phyloP scores from a whole-genome alignment of 2,888 invertebrate species.

The Drosophila quinaria region DNA sequence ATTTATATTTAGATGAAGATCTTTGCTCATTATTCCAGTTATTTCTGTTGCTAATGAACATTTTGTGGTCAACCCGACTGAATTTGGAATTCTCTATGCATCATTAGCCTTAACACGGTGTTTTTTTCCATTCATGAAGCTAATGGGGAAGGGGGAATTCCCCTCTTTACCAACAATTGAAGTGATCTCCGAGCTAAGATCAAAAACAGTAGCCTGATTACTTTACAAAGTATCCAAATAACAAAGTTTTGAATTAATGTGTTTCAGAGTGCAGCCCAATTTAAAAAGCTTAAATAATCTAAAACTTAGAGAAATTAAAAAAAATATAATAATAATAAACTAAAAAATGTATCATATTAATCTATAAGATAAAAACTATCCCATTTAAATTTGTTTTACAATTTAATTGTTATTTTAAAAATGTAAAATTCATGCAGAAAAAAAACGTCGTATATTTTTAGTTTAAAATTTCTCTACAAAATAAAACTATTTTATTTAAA shows the following conservation, averaged over 20 bases:
- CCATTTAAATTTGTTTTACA: too few species aligned
- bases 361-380: too few species aligned
- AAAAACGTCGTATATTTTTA: too few species aligned
- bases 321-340: too few species aligned
- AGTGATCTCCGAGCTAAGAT: constrained; percentile 8
- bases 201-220: constrained; percentile 46
- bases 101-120: constrained; percentile 64
- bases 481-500: too few species aligned
- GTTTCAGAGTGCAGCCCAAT: background rate
- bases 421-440: too few species aligned
- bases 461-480: too few species aligned
- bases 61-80: constrained; percentile 61
- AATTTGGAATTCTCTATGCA: constrained; percentile 51
- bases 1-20: constrained; percentile 10
- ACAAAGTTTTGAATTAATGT: constrained; percentile 10
- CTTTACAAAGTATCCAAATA: constrained; percentile 2
- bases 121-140: constrained; percentile 62
- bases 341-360: too few species aligned
- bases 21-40: constrained; percentile 45
- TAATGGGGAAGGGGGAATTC: constrained; percentile 3
- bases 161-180: background rate
- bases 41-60: constrained; percentile 61
- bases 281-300: too few species aligned
- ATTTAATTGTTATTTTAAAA: too few species aligned
- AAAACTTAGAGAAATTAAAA: too few species aligned